A percentile compares a stretch with the other conserved stretches of the same genome.
These are phyloP conservation scores for Leuciscus idus DNA, from an alignment of 2,113 vertebrate genomes.

Conservation along the genomic window DNA sequence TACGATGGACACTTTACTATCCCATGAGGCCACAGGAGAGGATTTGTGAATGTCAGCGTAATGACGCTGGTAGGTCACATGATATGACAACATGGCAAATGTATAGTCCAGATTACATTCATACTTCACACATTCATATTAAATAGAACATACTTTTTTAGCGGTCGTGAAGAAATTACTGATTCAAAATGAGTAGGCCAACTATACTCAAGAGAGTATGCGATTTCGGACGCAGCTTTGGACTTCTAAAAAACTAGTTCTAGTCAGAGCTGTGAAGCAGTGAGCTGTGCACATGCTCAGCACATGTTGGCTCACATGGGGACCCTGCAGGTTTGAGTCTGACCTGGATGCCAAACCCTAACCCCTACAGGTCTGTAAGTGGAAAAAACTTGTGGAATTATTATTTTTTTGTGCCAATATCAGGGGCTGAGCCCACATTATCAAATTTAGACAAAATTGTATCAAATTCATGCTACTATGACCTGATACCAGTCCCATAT, in stretches of 20 bases:
- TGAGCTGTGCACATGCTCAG: background rate
- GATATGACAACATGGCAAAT: no score
- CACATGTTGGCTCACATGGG: background rate
- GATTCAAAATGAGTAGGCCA: no score
- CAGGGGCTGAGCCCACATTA: background rate
- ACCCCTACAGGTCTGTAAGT: background rate
- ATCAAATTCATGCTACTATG: background rate
- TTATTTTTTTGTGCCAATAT: background rate
- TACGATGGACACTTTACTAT: no score
- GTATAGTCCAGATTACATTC: no score
- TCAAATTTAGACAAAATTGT: background rate
- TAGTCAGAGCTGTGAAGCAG: background rate
- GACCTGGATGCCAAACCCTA: background rate
- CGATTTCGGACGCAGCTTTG: background rate
- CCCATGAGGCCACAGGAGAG: no score
- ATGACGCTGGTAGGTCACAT: no score
- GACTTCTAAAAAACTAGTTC: background rate
- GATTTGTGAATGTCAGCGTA: no score
- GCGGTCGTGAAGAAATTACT: no score
- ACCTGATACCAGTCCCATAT: background rate
- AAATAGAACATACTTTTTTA: no score
- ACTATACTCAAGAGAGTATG: background rate
- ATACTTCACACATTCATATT: no score
- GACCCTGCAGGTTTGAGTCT: background rate
- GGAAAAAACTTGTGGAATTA: background rate